Conservation (phyloP, 2,888 invertebrate genomes). For the Dastarcus helophoroides region DNA sequence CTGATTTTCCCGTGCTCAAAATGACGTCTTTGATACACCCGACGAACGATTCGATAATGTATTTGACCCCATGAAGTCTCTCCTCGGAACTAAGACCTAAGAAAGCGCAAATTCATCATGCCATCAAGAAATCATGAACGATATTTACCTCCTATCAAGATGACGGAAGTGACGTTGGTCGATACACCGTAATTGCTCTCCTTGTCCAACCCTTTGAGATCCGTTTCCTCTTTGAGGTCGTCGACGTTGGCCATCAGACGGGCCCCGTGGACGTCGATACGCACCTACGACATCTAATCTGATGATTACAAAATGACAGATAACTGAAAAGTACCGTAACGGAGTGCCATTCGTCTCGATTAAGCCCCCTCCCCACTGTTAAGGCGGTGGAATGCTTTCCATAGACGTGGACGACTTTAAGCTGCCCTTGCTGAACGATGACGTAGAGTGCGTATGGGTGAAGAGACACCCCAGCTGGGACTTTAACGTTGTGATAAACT, state of each 20-base stretch:
- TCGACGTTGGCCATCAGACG: slow-evolving; percentile 79
- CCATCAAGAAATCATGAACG: slow-evolving; percentile 1
- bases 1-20: slow-evolving; percentile 74
- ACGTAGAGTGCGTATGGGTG: slow-evolving; percentile 85
- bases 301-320: slow-evolving; percentile 2
- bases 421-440: slow-evolving; percentile 82
- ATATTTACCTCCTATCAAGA: slow-evolving; percentile 71
- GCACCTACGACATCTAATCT: slow-evolving; percentile 38
- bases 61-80: slow-evolving; percentile 78
- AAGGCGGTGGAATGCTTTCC: slow-evolving; percentile 76
- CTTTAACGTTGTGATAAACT: slow-evolving; percentile 84
- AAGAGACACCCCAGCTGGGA: slow-evolving; percentile 63
- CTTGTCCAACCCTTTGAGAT: slow-evolving; percentile 70
- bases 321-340: slow-evolving; percentile 50
- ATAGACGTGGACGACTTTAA: slow-evolving; percentile 86
- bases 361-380: slow-evolving; percentile 77
- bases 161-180: slow-evolving; percentile 76
- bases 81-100: slow-evolving; percentile 78
- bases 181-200: slow-evolving; percentile 80
- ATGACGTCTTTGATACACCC: slow-evolving; percentile 84
- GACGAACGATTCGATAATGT: slow-evolving; percentile 85
- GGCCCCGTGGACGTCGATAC: slow-evolving; percentile 78
- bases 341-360: slow-evolving; percentile 83
- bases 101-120: slow-evolving; percentile 12
- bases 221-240: slow-evolving; percentile 67